Evolutionary conservation across 2,113 vertebrate species (phyloP).

Genomic region (Macaca nemestrina): DNA sequence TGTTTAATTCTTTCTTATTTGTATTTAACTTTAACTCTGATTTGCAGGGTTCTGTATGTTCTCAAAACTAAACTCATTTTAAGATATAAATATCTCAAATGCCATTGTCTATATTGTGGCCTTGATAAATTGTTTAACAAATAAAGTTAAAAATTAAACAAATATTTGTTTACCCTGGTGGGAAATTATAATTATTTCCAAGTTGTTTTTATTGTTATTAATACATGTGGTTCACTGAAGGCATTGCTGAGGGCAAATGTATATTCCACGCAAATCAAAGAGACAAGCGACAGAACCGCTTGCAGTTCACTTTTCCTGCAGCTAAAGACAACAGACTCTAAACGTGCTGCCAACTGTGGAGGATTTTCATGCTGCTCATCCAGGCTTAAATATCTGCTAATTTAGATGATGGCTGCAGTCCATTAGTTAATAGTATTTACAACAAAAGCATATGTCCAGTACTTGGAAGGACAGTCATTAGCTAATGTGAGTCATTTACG

Average conservation of each 20-base stretch:
- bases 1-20: conserved; percentile 17
- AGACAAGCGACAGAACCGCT: background rate
- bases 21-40: background rate
- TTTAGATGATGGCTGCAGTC: conserved; percentile 72
- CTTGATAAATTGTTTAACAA: background rate
- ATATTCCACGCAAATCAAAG: background rate
- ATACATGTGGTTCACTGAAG: background rate
- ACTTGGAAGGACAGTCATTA: conserved; percentile 72
- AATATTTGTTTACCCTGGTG: background rate
- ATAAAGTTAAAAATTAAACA: conserved; percentile 21
- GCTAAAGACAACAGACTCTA: conserved; percentile 15
- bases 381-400: conserved; percentile 67
- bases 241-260: background rate
- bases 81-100: background rate
- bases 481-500: conserved; percentile 71
- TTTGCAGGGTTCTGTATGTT: background rate
- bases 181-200: conserved; percentile 25
- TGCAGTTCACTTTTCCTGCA: conserved; percentile 21
- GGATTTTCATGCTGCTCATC: conserved; percentile 56
- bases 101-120: background rate
- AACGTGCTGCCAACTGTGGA: background rate
- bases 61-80: conserved; percentile 26
- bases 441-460: conserved; percentile 55
- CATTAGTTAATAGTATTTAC: conserved; percentile 71
- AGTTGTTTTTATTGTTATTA: background rate